Percentiles rank a stretch among this genome's conserved stretches.
Evolutionary conservation across 2,888 invertebrate genomes (phyloP).

Genomic region (Polyommatus iphigenia): DNA sequence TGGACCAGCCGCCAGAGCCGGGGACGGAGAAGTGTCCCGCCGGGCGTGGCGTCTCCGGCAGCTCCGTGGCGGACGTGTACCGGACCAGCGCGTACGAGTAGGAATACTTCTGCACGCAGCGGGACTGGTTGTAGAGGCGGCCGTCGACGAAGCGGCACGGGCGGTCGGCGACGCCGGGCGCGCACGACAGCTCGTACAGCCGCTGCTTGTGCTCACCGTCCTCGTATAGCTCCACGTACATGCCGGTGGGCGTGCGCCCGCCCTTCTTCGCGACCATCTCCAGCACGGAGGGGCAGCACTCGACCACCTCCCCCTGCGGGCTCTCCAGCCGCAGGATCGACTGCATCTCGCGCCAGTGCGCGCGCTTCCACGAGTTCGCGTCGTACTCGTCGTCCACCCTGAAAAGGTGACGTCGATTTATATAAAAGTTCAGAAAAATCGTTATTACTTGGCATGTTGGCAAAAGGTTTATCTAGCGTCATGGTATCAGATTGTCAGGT

Average conservation of each 20-base stretch:
- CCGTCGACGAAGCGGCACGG: slow-evolving; percentile 88
- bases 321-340: slow-evolving; percentile 79
- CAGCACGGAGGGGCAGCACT: slow-evolving; percentile 90
- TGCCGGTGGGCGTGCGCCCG: slow-evolving; percentile 86
- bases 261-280: slow-evolving; percentile 89
- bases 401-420: slow-evolving; percentile 36
- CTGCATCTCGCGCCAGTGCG: slow-evolving; percentile 84
- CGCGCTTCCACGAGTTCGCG: slow-evolving; percentile 75
- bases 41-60: slow-evolving; percentile 61
- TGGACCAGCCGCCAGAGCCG: slow-evolving; percentile 83
- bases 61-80: slow-evolving; percentile 73
- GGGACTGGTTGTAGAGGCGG: slow-evolving; percentile 84
- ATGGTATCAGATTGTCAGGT: too few species aligned
- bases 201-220: slow-evolving; percentile 84
- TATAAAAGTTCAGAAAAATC: background rate
- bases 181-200: slow-evolving; percentile 91
- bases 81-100: slow-evolving; percentile 91
- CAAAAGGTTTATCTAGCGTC: too few species aligned
- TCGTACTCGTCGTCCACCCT: slow-evolving; percentile 71
- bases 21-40: slow-evolving; percentile 74
- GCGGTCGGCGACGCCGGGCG: slow-evolving; percentile 83
- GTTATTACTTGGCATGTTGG: background rate
- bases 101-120: slow-evolving; percentile 90
- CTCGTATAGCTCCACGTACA: slow-evolving; percentile 87
- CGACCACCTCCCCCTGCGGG: slow-evolving; percentile 75